Evolutionary conservation across 2,888 invertebrate genomes (phyloP).

Genomic region (Caenorhabditis imperialis): DNA sequence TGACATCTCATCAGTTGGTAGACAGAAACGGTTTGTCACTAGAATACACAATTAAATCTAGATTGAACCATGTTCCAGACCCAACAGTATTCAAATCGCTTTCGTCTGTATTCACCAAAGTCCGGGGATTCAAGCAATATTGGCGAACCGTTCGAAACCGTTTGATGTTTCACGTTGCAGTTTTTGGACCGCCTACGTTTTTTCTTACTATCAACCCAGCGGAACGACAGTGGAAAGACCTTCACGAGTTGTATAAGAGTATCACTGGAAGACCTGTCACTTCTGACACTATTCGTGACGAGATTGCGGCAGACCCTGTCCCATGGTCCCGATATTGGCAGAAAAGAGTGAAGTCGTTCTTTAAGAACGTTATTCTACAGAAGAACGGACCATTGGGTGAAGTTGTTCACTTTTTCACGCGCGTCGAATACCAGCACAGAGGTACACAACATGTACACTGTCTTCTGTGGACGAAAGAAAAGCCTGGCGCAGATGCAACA

Average conservation of each 20-base stretch:
- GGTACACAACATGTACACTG: conserved; percentile 36
- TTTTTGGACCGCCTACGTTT: not conserved
- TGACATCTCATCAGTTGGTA: no score
- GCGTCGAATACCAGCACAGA: conserved; percentile 38
- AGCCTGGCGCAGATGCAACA: not conserved
- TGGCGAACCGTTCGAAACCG: not conserved
- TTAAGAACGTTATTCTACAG: conserved; percentile 7
- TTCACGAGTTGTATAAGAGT: conserved; percentile 1
- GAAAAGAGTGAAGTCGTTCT: not conserved
- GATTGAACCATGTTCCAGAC: no score
- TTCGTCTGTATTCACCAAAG: not conserved
- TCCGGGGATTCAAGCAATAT: not conserved
- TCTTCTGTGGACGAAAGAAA: conserved; percentile 22
- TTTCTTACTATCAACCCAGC: not conserved
- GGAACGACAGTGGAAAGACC: conserved; percentile 1
- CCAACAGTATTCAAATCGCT: not conserved
- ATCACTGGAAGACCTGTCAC: not conserved
- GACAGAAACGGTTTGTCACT: no score
- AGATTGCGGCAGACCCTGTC: not conserved
- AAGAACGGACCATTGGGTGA: conserved; percentile 28
- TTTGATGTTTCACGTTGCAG: not conserved
- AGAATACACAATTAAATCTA: no score
- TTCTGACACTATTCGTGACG: not conserved
- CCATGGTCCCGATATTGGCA: not conserved
- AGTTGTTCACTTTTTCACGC: conserved; percentile 17